Percentiles rank a stretch among this genome's conserved stretches.
phyloP scores from a whole-genome alignment of 2,888 invertebrate genomes.

The Ryuthela nishihirai region DNA sequence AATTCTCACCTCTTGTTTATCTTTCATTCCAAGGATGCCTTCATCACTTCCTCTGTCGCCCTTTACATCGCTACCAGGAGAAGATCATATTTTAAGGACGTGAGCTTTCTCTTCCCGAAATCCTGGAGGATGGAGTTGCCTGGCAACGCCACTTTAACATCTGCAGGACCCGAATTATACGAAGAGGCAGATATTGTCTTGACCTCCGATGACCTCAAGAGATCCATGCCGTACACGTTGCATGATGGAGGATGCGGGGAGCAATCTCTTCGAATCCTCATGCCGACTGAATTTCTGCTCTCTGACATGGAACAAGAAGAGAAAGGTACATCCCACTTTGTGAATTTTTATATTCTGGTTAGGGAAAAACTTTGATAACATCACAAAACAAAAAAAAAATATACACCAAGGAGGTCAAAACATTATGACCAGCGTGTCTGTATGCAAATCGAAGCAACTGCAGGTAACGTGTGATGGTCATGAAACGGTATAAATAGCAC shows the following conservation, averaged over 20 bases:
- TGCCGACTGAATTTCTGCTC: neutral
- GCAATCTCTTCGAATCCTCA: conserved; percentile 1
- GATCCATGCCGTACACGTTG: conserved; percentile 7
- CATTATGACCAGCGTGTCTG: no score
- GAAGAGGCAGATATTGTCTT: conserved; percentile 6
- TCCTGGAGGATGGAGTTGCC: no score
- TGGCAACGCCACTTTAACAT: neutral
- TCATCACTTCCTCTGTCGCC: conserved; percentile 4
- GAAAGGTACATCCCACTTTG: no score
- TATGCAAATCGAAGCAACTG: no score
- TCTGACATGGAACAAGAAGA: no score
- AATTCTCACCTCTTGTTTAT: no score
- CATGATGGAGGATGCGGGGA: conserved; percentile 17
- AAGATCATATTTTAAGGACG: conserved; percentile 5
- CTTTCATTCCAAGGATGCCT: no score
- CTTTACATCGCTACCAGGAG: conserved; percentile 10
- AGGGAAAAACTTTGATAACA: neutral
- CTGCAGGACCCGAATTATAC: neutral
- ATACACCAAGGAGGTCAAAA: no score
- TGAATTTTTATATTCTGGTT: no score
- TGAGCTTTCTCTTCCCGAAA: conserved; percentile 2
- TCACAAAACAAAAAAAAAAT: neutral
- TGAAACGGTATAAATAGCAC: no score
- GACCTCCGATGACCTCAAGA: neutral
- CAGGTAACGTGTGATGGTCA: no score